Base-by-base conservation (phyloP, 1,140 invertebrate species). In the Steinernema feltiae region DNA sequence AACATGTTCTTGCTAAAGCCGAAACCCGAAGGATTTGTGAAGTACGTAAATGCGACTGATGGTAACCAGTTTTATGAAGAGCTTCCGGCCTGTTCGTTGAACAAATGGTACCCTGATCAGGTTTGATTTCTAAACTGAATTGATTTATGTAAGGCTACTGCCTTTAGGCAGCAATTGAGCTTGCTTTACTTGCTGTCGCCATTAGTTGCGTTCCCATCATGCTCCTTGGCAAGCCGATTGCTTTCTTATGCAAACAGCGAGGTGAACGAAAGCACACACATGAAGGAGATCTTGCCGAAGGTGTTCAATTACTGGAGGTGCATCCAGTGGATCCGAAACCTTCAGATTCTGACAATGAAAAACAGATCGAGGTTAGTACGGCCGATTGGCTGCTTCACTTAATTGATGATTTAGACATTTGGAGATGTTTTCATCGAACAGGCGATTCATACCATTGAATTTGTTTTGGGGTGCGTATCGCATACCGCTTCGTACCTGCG, bases 401-500 rank as follows among this genome's bases (percentile, higher is more conserved):
- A 74, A 29, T 30, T 69, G 24, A 3, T 71, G 12, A 12, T 73
- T 3, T 18, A 83, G 77, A 91, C 94, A 30, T 91, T 96, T 87
- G 90, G 90, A 69, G 94, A 98, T 85, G 87, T 94, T 48, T 92
- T 94, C 87, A 94, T 86, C 77, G 91, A 95, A 86, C 94, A 96
- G 87, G 91, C 90, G 30, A 97, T 98, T 82, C 95, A 98, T 86
- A 97, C 95, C 2, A 97, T 98, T 82, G 95, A 98, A 88, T 98
- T 95, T 87, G 93, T 94, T 81, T 90, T 98, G 48, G 94, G 94
- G 84, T 97, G 93, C 79, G 91, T 98, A 77, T 97, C 94, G 0
- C 94, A 97, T 85, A 97, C 95, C 0, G 95, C 95, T 0, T 97
- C 94, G 0, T 98, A 98, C 88, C 89, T 98, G 1, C 93, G 95